Evolutionary conservation across 64 coral and sea anemone genomes (phyloP).

Genomic region (Montipora sp.): DNA sequence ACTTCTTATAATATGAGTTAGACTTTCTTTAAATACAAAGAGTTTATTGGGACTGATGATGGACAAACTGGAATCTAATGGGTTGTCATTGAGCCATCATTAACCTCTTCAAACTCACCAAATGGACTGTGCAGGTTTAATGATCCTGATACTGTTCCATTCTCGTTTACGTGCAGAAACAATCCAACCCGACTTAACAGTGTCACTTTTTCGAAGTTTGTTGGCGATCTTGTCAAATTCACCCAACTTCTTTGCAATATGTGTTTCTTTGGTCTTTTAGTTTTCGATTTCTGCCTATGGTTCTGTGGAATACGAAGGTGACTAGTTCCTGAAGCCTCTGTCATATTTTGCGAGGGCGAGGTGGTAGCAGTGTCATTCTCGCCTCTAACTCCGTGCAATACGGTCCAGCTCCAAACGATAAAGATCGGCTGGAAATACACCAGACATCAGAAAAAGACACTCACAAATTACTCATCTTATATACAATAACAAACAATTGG

Average conservation of each 20-base stretch:
- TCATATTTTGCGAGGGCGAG: not conserved
- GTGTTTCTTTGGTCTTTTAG: not conserved
- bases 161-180: slow-evolving; percentile 37
- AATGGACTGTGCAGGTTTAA: slow-evolving; percentile 16
- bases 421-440: slow-evolving; percentile 1
- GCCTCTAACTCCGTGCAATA: not conserved
- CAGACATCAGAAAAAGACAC: not conserved
- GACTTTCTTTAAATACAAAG: no score
- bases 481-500: not conserved
- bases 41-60: not conserved
- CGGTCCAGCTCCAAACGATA: not conserved
- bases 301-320: not conserved
- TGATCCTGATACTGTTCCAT: slow-evolving; percentile 62
- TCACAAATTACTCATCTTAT: not conserved
- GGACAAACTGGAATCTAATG: not conserved
- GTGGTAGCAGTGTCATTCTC: not conserved
- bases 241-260: not conserved
- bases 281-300: not conserved
- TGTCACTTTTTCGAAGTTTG: slow-evolving; percentile 18
- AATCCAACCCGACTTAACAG: slow-evolving; percentile 59
- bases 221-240: slow-evolving; percentile 2
- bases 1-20: no score
- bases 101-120: not conserved
- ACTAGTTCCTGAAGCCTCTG: not conserved
- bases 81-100: not conserved